Evolutionary conservation across 2,888 invertebrate species (phyloP), one percentile per base, ranked within the genome.

Genomic region (Buathra laborator): DNA sequence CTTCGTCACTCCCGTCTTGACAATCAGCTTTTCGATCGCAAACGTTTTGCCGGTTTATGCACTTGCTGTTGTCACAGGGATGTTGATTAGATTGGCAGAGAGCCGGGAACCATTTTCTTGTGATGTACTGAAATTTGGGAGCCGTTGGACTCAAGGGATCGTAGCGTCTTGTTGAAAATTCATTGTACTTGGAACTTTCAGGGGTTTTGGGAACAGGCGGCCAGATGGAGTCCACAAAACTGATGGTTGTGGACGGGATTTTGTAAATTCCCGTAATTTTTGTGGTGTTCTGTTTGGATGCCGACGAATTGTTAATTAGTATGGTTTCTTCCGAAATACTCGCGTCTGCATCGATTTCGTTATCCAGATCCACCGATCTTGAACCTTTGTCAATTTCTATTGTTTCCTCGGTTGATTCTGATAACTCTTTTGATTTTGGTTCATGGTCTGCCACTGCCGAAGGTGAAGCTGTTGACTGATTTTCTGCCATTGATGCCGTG

Each of bases 1-100:
- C 32, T 64, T 83, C 83, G 56, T 83, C 83, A 5, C 44, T 74
- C n/a, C 44, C 46, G 12, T 83, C 83, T 59, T 44, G 0, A 74
- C 82, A 84, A 16, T 84, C 9, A 1, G 1, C 0, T 0, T 48
- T 32, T 10, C 56, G 56, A 19, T 85, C 72, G 71, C 84, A 84
- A 46, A 84, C 46, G 10, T 53, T 1, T 6, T 9, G 29, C 0
- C 53, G 44, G 16, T 72, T n/a, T 12, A 84, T 70, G 43, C 84
- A 84, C 29, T 53, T 59, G 46, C 56, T 12, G 12, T 9, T 7
- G 64, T 83, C 85, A 59, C 85, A 85, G 6, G 19, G 62, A 62
- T 76, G 66, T 48, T 82, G 66, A 64, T 80, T 46, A 0, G 2
- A 6, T 7, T 53, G 75, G 16, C 85, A 76, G 1, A 19, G 32